Evolutionary conservation across 2,888 invertebrate genomes (phyloP).

Genomic region (Keiferia lycopersicella): DNA sequence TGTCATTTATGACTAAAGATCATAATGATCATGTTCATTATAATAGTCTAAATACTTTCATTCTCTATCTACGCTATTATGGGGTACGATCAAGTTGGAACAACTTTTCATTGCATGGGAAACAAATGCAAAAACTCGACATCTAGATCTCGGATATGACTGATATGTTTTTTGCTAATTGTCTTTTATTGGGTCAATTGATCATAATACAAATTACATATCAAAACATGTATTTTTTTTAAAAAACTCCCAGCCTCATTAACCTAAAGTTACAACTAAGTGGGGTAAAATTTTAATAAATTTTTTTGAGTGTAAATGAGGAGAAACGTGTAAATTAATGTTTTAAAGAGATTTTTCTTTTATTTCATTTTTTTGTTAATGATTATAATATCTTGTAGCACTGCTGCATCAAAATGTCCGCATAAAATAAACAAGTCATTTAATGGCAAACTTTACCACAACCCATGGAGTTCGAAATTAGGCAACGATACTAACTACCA

Average conservation of each 20-base stretch:
- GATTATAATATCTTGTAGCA: not conserved
- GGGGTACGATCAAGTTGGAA: not conserved
- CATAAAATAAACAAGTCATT: not conserved
- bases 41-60: slow-evolving; percentile 16
- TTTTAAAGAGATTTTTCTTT: no score
- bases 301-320: no score
- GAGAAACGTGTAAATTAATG: no score
- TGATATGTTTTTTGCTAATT: not conserved
- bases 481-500: slow-evolving; percentile 2
- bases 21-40: slow-evolving; percentile 11
- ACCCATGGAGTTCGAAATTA: slow-evolving; percentile 4
- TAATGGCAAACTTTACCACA: not conserved
- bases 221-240: no score
- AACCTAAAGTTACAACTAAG: no score
- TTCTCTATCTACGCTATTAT: slow-evolving; percentile 15
- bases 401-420: not conserved
- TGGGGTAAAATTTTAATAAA: no score
- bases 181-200: no score
- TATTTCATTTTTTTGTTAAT: no score
- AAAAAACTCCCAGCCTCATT: no score
- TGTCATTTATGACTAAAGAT: not conserved
- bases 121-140: not conserved
- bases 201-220: no score
- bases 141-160: not conserved
- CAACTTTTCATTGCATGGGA: slow-evolving; percentile 14